Conservation (phyloP, 1,140 invertebrate genomes). For the Megalopta genalis region DNA sequence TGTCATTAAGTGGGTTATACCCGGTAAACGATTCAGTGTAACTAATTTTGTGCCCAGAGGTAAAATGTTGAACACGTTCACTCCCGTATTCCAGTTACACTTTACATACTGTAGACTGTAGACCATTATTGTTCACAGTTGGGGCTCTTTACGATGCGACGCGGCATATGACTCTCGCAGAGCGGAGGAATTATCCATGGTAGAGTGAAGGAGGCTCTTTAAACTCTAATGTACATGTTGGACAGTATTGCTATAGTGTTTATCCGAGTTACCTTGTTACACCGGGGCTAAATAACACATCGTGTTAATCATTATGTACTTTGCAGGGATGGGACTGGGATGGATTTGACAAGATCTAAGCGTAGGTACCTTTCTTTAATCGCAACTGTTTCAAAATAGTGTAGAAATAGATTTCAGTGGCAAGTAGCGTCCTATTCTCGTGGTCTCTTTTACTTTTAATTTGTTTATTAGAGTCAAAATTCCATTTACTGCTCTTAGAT, state of each 20-base stretch:
- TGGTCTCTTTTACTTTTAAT: too few relatives aligned
- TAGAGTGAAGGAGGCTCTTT: conserved; percentile 3
- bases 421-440: too few relatives aligned
- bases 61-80: neutral
- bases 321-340: too few relatives aligned
- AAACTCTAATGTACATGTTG: neutral
- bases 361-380: too few relatives aligned
- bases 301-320: too few relatives aligned
- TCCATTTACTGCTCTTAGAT: too few relatives aligned
- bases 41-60: neutral
- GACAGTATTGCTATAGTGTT: neutral
- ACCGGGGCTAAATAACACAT: too few relatives aligned
- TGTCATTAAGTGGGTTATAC: neutral
- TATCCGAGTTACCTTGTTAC: neutral
- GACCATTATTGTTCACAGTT: conserved; percentile 5
- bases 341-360: too few relatives aligned
- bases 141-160: conserved; percentile 1
- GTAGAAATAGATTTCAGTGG: too few relatives aligned
- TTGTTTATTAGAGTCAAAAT: too few relatives aligned
- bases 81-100: neutral
- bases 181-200: conserved; percentile 3
- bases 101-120: neutral
- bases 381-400: too few relatives aligned
- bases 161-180: neutral
- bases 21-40: neutral